Percentiles rank a stretch among this genome's conserved stretches.
Evolutionary conservation across 1,140 invertebrate species (phyloP).

Genomic region (Euborellia annulipes): DNA sequence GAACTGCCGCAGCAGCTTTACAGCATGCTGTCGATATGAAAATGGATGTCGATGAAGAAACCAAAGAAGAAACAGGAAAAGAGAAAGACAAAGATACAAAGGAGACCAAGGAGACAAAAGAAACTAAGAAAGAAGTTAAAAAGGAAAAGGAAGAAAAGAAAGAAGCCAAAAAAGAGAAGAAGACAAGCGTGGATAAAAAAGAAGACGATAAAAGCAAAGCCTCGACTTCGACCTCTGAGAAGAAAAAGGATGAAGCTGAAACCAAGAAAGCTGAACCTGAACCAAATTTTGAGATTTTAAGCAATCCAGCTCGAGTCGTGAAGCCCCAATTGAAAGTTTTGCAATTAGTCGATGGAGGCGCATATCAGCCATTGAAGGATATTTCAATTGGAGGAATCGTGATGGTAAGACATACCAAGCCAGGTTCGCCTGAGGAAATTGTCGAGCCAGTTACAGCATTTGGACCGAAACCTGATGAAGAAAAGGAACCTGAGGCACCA

Average conservation of each 20-base stretch:
- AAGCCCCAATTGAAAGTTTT: slow-evolving; percentile 74
- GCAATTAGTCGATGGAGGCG: slow-evolving; percentile 57
- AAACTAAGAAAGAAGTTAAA: slow-evolving; percentile 25
- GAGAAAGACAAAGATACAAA: slow-evolving; percentile 14
- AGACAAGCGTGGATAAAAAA: slow-evolving; percentile 22
- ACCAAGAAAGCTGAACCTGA: slow-evolving; percentile 40
- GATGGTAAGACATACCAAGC: slow-evolving; percentile 72
- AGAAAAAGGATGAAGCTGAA: slow-evolving; percentile 46
- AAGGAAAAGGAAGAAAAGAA: slow-evolving; percentile 39
- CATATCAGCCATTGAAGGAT: slow-evolving; percentile 80
- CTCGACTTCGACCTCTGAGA: slow-evolving; percentile 31
- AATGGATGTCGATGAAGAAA: slow-evolving; percentile 34
- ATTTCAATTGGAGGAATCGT: slow-evolving; percentile 89
- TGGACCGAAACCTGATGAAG: slow-evolving; percentile 84
- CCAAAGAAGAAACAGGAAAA: slow-evolving; percentile 20
- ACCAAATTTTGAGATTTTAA: slow-evolving; percentile 78
- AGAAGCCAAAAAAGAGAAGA: slow-evolving; percentile 30
- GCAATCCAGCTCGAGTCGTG: slow-evolving; percentile 87
- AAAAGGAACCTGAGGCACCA: slow-evolving; percentile 90
- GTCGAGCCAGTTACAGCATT: slow-evolving; percentile 91
- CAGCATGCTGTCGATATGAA: slow-evolving; percentile 20
- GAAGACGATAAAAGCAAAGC: slow-evolving; percentile 27
- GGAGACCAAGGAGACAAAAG: slow-evolving; percentile 20
- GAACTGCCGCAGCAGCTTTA: slow-evolving; percentile 11
- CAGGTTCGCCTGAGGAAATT: slow-evolving; percentile 59